phyloP scores from a whole-genome alignment of 2,797 vertebrate species.

The Microhierax caerulescens region DNA sequence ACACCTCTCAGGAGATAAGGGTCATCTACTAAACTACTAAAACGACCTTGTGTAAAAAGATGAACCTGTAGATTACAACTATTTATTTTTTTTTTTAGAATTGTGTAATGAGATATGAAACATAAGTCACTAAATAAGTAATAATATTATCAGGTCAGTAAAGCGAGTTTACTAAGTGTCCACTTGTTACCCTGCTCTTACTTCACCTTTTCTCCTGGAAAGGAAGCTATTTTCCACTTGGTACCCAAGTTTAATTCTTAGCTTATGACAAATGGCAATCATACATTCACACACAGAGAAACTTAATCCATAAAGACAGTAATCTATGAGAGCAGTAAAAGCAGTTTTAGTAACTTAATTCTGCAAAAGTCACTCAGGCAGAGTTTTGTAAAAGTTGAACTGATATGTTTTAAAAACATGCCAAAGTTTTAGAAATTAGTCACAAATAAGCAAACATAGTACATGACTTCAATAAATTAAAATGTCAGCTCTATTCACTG shows the following conservation, averaged over 20 bases:
- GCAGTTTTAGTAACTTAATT: not conserved
- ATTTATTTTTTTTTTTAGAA: not conserved
- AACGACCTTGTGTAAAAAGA: not conserved
- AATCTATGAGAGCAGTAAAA: not conserved
- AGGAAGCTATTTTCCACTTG: not conserved
- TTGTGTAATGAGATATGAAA: not conserved
- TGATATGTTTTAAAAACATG: not conserved
- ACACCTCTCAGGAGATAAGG: not conserved
- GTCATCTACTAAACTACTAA: not conserved
- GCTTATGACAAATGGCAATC: not conserved
- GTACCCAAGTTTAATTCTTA: not conserved
- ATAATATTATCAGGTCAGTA: not conserved
- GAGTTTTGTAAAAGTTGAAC: not conserved
- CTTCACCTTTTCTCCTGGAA: not conserved
- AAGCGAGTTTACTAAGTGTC: not conserved
- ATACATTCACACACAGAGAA: not conserved
- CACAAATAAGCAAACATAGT: slow-evolving; percentile 36
- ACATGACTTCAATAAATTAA: slow-evolving; percentile 57
- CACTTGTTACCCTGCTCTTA: not conserved
- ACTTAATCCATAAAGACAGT: not conserved
- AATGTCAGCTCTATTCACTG: slow-evolving; percentile 31
- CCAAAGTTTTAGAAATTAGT: slow-evolving; percentile 55
- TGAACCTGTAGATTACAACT: not conserved
- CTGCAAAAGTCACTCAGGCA: not conserved
- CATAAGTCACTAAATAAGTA: not conserved